Evolutionary conservation across 2,888 invertebrate species (phyloP), one percentile per base, ranked within the genome.

Genomic region (Macropis europaea): DNA sequence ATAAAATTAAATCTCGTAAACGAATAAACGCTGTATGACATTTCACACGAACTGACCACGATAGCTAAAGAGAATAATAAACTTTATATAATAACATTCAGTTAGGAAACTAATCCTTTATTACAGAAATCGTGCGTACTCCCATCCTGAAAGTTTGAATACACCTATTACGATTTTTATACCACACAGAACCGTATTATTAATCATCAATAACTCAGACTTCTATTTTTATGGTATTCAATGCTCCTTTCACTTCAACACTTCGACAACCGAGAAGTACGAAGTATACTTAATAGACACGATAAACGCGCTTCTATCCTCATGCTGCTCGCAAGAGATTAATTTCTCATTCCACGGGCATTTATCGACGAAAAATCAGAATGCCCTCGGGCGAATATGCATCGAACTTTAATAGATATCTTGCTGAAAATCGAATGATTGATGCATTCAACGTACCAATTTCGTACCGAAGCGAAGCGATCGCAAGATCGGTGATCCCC

Each of bases 151-250:
- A 42, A 6, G 7, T 19, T 15, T 3, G 22, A 36, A 38, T 11
- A 15, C 24, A 30, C 26, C 11, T 24, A 32, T 34, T 63, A 2
- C 3, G 22, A 40, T 32, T 62, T 53, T 52, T 48, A 24, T 17
- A 7, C 26, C 40, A 2, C 32, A 26, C 19, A 19, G 36, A 43
- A 40, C 26, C 11, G 3, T 48, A 24, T 53, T 42, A 24, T 40
- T 63, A 63, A 62, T 47, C 47, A 45, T 48, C 53, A 13, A 54
- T 54, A 67, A 48, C 24, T 22, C 34, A 48, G 32, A 47, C 32
- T 22, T 3, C 15, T 15, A n/a, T 48, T 54, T 63, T 63, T 62
- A 54, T 63, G 40, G 53, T 54, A 67, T 67, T 67, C 42, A 67
- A 13, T 32, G 26, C 32, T 22, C 60, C 60, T 60, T 54, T 70